Evolutionary conservation across 2,797 vertebrate species (phyloP).

Genomic region (Danio kyathit): DNA sequence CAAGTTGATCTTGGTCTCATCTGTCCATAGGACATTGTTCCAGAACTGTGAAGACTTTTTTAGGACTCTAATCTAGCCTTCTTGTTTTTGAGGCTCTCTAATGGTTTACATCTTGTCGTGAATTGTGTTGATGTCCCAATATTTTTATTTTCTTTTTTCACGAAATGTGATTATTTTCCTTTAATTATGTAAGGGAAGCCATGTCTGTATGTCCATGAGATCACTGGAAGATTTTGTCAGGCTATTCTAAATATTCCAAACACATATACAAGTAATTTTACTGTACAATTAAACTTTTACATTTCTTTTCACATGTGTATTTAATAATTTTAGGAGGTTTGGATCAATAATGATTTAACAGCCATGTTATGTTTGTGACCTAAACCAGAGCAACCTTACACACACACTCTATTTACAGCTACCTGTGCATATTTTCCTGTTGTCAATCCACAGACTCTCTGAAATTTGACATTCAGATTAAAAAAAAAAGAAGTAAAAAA

Average conservation of each 20-base stretch:
- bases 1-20: too few relatives aligned
- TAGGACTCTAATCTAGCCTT: too few relatives aligned
- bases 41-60: too few relatives aligned
- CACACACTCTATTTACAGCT: conserved; percentile 2
- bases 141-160: too few relatives aligned
- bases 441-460: neutral
- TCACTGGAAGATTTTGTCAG: conserved; percentile 7
- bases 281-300: conserved; percentile 28
- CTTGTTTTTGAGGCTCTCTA: too few relatives aligned
- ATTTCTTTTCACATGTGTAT: neutral
- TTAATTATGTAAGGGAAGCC: too few relatives aligned
- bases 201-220: conserved; percentile 1
- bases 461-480: neutral
- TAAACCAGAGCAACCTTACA: conserved; percentile 30
- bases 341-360: neutral
- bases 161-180: too few relatives aligned
- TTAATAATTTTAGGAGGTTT: neutral
- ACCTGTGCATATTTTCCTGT: conserved; percentile 10
- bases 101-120: too few relatives aligned
- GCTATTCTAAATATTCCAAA: conserved; percentile 11
- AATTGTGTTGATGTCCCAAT: too few relatives aligned
- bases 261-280: neutral
- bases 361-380: conserved; percentile 24
- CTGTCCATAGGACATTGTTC: too few relatives aligned
- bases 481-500: too few relatives aligned